These are phyloP conservation scores for Phymorhynchus buccinoides DNA, from an alignment of 1,140 invertebrate genomes.

Conservation along the genomic window DNA sequence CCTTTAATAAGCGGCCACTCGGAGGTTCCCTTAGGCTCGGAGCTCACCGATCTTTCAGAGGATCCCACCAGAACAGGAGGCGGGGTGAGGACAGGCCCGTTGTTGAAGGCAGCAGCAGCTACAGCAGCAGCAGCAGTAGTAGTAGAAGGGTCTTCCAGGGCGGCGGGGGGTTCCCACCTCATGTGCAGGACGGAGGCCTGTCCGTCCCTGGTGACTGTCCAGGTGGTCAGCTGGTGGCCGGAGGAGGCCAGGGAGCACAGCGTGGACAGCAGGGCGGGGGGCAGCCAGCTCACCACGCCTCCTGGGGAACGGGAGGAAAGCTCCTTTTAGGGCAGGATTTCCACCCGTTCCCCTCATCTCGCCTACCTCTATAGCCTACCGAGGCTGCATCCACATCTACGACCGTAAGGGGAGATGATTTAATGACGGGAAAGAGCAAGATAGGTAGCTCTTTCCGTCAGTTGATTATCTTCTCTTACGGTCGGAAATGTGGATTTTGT, in stretches of 20 bases:
- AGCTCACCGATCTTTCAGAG: not conserved
- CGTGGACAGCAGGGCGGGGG: not conserved
- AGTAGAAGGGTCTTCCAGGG: not conserved
- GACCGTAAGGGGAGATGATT: no score
- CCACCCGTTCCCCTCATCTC: not conserved
- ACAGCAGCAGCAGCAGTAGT: not conserved
- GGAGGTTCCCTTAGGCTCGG: not conserved
- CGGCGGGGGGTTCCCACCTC: not conserved
- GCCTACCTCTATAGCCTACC: not conserved
- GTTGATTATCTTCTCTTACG: no score
- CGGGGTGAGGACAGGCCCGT: not conserved
- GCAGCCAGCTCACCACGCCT: not conserved
- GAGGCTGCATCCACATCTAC: no score
- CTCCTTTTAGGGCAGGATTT: not conserved
- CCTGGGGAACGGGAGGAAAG: slow-evolving; percentile 9
- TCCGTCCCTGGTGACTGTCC: not conserved
- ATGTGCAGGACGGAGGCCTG: not conserved
- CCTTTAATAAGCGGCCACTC: not conserved
- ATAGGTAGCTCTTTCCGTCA: no score
- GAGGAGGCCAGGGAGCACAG: not conserved
- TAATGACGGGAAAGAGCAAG: no score
- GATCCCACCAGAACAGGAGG: not conserved
- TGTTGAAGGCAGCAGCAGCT: not conserved
- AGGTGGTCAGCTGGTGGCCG: not conserved
- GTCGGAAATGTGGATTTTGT: no score